Percentiles rank a stretch among this genome's conserved stretches.
Evolutionary conservation across 2,113 vertebrate genomes (phyloP).

Genomic region (Cisticola juncidis): DNA sequence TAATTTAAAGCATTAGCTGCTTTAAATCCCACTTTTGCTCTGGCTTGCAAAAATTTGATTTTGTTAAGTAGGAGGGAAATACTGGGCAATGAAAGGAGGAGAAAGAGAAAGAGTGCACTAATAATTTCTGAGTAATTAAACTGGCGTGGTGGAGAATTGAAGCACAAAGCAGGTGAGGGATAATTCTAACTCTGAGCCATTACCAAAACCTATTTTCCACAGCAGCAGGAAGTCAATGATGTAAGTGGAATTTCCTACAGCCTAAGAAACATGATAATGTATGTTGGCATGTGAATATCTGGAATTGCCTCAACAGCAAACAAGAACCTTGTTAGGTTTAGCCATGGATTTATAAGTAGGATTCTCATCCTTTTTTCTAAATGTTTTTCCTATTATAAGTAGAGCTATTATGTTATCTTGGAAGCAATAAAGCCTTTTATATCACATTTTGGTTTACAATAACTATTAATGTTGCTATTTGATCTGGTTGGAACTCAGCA

Average conservation of each 20-base stretch:
- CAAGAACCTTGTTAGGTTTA: background rate
- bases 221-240: slow-evolving; percentile 21
- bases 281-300: slow-evolving; percentile 14
- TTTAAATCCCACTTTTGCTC: background rate
- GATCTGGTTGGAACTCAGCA: background rate
- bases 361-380: background rate
- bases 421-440: background rate
- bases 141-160: background rate
- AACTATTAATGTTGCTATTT: background rate
- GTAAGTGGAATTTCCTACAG: slow-evolving; percentile 51
- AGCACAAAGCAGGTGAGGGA: background rate
- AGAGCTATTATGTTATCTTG: background rate
- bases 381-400: background rate
- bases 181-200: background rate
- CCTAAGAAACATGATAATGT: slow-evolving; percentile 12
- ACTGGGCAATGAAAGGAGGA: background rate
- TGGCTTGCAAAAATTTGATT: background rate
- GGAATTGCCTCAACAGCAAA: background rate
- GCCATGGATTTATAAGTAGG: background rate
- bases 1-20: background rate
- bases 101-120: background rate
- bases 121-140: slow-evolving; percentile 30
- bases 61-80: background rate
- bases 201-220: slow-evolving; percentile 27
- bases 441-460: background rate